These are phyloP conservation scores for Anthopleura sola DNA, from an alignment of 64 coral and sea anemone species.

Conservation along the genomic window DNA sequence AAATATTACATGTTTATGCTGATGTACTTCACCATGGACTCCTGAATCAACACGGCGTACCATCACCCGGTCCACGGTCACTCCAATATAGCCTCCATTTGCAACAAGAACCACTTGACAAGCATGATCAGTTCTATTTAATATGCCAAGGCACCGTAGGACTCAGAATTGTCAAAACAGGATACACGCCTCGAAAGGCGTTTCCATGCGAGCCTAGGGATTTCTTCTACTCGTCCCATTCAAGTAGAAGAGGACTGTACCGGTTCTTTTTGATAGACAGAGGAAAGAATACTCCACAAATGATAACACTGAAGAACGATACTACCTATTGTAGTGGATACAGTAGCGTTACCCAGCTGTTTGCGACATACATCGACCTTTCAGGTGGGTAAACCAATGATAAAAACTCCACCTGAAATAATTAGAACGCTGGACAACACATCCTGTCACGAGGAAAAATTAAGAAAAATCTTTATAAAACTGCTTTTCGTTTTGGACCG, in stretches of 20 bases:
- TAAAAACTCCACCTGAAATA: no score
- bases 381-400: neutral
- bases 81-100: neutral
- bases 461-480: no score
- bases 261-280: neutral
- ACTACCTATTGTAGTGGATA: neutral
- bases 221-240: neutral
- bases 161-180: neutral
- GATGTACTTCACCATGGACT: neutral
- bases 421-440: no score
- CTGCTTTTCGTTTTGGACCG: no score
- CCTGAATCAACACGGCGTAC: neutral
- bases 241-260: neutral
- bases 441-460: no score
- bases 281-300: neutral
- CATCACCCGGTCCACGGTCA: neutral
- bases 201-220: neutral
- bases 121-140: neutral
- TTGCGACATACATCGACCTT: neutral
- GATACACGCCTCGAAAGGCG: neutral
- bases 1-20: neutral
- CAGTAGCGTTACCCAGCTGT: neutral
- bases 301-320: neutral
- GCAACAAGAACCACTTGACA: neutral
- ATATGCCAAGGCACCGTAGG: neutral